Evolutionary conservation across 2,113 vertebrate genomes (phyloP), one percentile per base, ranked within the genome.

Genomic region (Arenaria interpres): DNA sequence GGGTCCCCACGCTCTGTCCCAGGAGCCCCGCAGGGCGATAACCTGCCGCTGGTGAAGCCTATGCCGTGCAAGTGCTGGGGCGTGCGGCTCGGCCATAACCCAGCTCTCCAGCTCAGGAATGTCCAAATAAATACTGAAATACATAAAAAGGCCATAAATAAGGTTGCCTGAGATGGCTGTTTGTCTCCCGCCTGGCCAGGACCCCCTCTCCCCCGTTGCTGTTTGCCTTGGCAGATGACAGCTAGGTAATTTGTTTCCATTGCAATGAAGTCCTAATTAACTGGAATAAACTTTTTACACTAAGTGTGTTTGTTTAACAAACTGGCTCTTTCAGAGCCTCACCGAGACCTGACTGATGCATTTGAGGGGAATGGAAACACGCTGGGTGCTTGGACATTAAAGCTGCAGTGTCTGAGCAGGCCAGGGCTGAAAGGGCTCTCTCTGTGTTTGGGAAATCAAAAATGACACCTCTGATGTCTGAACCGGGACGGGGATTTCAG

Each of bases 241-340:
- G 90, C 91, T 79, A 95, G 94, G 95, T 98, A 98, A 98, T 97
- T 97, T 98, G 97, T 98, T 97, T 98, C 98, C 97, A 98, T 96
- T 98, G 97, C 97, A 97, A 97, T 97, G 96, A 98, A 97, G 97
- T 96, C 97, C 97, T 97, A 97, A 98, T 98, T 98, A 98, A 97
- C 96, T 98, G 98, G 96, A 97, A 97, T 98, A 97, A 97, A 98
- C 97, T 97, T 98, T 98, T 98, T 98, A 97, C 97, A 98, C 98
- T 98, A 98, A 97, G 97, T 97, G 97, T 98, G 97, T 98, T 98
- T 97, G 95, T 97, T 98, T 98, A 98, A 97, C 96, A 97, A 98
- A 98, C 98, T 97, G 95, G 96, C 96, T 97, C 98, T 98, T 98
- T 98, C 98, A 98, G 97, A 97, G 97, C 96, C 97, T 95, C 92